Evolutionary conservation across 2,888 invertebrate genomes (phyloP).

Genomic region (Yponomeuta plumbellus): DNA sequence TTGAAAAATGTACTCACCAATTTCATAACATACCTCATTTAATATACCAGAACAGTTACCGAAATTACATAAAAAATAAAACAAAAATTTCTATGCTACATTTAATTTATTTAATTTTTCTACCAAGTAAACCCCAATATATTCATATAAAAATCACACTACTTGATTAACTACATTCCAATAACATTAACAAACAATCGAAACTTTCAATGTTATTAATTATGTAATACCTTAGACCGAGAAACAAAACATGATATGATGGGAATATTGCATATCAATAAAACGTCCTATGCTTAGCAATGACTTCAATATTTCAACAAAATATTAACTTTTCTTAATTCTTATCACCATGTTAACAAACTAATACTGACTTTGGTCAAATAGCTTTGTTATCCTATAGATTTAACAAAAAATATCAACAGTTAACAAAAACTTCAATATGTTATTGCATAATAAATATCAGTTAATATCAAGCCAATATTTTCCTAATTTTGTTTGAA

Average conservation of each 20-base stretch:
- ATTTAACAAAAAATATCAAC: constrained; percentile 72
- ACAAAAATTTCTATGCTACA: constrained; percentile 40
- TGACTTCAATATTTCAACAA: constrained; percentile 58
- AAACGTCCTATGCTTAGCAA: constrained; percentile 53
- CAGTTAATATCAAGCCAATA: constrained; percentile 62
- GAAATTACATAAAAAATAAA: constrained; percentile 37
- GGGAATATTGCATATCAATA: constrained; percentile 60
- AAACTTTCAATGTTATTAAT: constrained; percentile 52
- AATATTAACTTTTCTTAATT: constrained; percentile 50
- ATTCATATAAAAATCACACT: constrained; percentile 77
- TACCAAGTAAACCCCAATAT: constrained; percentile 76
- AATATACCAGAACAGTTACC: constrained; percentile 5
- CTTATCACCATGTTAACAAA: constrained; percentile 63
- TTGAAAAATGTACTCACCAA: constrained; percentile 15
- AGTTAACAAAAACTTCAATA: constrained; percentile 66
- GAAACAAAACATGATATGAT: constrained; percentile 56
- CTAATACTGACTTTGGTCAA: constrained; percentile 78
- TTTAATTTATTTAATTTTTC: constrained; percentile 73
- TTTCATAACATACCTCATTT: constrained; percentile 2
- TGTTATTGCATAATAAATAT: constrained; percentile 67
- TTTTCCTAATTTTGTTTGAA: constrained; percentile 69
- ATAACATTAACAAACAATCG: constrained; percentile 75
- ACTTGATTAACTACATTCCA: constrained; percentile 65
- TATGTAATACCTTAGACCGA: constrained; percentile 47
- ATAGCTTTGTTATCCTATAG: constrained; percentile 73